Conservation (phyloP, 2,888 invertebrate genomes). For the Caenorhabditis sp. region DNA sequence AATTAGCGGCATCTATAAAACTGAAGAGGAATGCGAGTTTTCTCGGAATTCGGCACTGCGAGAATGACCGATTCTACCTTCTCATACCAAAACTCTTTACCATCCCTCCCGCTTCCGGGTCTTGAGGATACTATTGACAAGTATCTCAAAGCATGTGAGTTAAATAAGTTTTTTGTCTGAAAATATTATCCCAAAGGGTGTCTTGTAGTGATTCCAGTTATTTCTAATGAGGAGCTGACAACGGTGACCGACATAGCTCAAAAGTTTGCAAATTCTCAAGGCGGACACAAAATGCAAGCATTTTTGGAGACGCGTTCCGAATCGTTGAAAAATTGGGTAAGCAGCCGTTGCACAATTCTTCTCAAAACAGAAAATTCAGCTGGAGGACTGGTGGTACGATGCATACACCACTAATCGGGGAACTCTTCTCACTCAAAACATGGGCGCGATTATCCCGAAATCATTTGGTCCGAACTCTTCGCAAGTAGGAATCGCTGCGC, state of each 20-base stretch:
- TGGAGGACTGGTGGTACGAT: constrained; percentile 75
- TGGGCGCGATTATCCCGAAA: constrained; percentile 53
- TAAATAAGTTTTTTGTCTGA: too few relatives aligned
- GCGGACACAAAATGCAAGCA: constrained; percentile 53
- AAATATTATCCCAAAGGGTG: background rate
- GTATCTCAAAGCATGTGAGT: constrained; percentile 66
- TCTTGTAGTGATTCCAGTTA: constrained; percentile 57
- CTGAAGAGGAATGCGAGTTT: background rate
- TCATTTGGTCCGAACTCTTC: constrained; percentile 9
- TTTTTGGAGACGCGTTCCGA: constrained; percentile 53
- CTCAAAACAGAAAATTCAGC: too few relatives aligned
- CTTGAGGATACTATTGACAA: constrained; percentile 66
- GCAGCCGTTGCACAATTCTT: too few relatives aligned
- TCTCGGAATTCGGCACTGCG: background rate
- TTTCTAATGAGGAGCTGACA: constrained; percentile 45
- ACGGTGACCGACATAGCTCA: constrained; percentile 39
- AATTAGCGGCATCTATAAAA: constrained; percentile 46
- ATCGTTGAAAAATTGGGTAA: constrained; percentile 65
- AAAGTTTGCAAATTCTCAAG: constrained; percentile 44
- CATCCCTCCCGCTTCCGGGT: constrained; percentile 62
- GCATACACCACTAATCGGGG: constrained; percentile 66
- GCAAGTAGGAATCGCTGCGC: constrained; percentile 61
- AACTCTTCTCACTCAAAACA: constrained; percentile 57
- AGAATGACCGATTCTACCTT: constrained; percentile 31
- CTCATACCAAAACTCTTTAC: constrained; percentile 46